phyloP scores from a whole-genome alignment of 2,113 vertebrate genomes.

The Rynchops niger region DNA sequence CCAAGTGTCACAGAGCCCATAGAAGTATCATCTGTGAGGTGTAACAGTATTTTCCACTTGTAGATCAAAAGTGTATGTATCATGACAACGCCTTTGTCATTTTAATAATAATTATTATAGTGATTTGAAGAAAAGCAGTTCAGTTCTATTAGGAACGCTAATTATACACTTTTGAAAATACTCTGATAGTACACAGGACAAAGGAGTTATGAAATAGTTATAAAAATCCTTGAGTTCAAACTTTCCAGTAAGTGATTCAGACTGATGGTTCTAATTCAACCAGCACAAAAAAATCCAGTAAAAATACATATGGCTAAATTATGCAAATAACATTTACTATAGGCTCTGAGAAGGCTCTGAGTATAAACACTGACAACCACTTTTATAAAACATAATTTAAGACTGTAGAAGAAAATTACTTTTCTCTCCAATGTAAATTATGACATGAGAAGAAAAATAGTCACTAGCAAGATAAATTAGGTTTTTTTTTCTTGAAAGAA shows the following conservation, averaged over 20 bases:
- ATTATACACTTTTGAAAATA: slow-evolving; percentile 38
- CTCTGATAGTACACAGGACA: slow-evolving; percentile 45
- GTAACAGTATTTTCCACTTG: not conserved
- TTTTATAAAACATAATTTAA: not conserved
- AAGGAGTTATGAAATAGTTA: slow-evolving; percentile 58
- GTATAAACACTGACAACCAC: not conserved
- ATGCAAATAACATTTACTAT: not conserved
- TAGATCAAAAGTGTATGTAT: not conserved
- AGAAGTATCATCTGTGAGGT: not conserved
- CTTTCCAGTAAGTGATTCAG: slow-evolving; percentile 21
- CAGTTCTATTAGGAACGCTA: slow-evolving; percentile 48
- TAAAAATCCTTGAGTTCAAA: slow-evolving; percentile 47
- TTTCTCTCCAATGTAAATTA: not conserved
- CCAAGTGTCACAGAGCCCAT: not conserved
- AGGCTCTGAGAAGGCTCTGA: not conserved
- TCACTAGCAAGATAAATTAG: not conserved
- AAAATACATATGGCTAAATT: slow-evolving; percentile 42
- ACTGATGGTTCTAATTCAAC: slow-evolving; percentile 12
- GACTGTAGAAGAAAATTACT: not conserved
- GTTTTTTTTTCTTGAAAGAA: not conserved
- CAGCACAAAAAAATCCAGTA: slow-evolving; percentile 49
- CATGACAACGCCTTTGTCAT: slow-evolving; percentile 27
- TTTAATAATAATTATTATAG: slow-evolving; percentile 34
- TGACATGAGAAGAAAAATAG: not conserved
- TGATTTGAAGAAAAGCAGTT: slow-evolving; percentile 56